A percentile compares a stretch with the other conserved stretches of the same genome.
Conservation (phyloP, 2,888 invertebrate genomes). For the Agrochola circellaris region DNA sequence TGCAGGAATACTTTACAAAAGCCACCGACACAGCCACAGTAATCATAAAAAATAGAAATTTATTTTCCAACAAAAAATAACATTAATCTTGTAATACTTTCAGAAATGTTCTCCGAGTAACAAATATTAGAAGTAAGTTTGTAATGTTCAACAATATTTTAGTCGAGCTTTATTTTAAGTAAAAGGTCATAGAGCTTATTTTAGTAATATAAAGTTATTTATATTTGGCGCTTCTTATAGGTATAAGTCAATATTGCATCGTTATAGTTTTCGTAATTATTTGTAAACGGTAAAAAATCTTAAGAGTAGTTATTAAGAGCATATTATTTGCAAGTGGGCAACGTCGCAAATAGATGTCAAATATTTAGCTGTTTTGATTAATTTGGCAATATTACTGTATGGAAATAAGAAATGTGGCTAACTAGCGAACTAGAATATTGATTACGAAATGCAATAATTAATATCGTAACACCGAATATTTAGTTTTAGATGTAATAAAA, state of each 20-base stretch:
- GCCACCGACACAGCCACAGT: neutral
- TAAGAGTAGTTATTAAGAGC: neutral
- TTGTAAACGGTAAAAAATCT: neutral
- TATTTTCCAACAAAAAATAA: neutral
- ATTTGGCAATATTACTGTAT: no score
- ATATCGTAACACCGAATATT: no score
- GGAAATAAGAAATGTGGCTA: no score
- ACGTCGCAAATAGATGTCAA: no score
- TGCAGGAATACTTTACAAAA: neutral
- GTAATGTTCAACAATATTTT: neutral
- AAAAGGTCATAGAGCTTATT: neutral
- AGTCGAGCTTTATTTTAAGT: neutral
- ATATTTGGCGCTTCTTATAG: neutral
- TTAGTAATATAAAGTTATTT: neutral
- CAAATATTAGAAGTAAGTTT: constrained; percentile 3
- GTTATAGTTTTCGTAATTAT: neutral
- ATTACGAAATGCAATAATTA: no score
- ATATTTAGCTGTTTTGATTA: no score
- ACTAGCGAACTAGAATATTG: no score
- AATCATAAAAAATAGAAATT: neutral
- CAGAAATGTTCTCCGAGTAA: neutral
- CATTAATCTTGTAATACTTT: neutral
- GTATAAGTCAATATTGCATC: neutral
- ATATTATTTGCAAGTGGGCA: no score
- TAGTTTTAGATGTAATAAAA: no score